Evolutionary conservation across 2,797 vertebrate species (phyloP).

Genomic region (Ceryle rudis): DNA sequence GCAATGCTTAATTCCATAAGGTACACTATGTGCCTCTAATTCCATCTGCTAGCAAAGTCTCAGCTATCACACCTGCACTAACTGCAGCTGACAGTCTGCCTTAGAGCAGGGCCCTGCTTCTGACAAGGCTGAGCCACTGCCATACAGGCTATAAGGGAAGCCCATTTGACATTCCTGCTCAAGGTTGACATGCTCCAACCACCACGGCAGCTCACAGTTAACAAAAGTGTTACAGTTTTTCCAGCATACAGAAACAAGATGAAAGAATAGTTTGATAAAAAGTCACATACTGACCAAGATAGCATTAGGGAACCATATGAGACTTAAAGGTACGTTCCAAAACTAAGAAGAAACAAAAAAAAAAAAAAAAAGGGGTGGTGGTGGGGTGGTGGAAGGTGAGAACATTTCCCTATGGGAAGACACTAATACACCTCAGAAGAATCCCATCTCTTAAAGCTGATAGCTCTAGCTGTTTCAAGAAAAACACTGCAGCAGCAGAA

Average conservation of each 20-base stretch:
- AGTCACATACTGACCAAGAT: background rate
- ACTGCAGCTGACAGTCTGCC: background rate
- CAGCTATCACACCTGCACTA: background rate
- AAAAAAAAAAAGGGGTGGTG: rapidly evolving
- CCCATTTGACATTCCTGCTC: rapidly evolving
- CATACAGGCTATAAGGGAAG: background rate
- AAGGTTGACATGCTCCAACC: rapidly evolving
- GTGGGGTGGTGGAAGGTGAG: background rate
- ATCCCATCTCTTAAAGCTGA: background rate
- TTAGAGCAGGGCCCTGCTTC: rapidly evolving
- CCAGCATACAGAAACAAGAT: background rate
- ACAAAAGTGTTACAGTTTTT: background rate
- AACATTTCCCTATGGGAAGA: background rate
- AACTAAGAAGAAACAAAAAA: background rate
- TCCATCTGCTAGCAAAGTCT: background rate
- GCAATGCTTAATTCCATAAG: background rate
- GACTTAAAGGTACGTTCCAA: background rate
- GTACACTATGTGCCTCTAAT: background rate
- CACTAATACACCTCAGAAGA: background rate
- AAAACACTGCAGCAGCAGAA: background rate
- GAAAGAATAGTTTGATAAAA: background rate
- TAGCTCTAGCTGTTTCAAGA: background rate
- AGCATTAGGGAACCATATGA: background rate
- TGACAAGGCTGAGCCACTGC: background rate
- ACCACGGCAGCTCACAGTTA: rapidly evolving